Base-by-base conservation (phyloP, 2,888 invertebrate genomes). In the Alloscopus bannaensis region DNA sequence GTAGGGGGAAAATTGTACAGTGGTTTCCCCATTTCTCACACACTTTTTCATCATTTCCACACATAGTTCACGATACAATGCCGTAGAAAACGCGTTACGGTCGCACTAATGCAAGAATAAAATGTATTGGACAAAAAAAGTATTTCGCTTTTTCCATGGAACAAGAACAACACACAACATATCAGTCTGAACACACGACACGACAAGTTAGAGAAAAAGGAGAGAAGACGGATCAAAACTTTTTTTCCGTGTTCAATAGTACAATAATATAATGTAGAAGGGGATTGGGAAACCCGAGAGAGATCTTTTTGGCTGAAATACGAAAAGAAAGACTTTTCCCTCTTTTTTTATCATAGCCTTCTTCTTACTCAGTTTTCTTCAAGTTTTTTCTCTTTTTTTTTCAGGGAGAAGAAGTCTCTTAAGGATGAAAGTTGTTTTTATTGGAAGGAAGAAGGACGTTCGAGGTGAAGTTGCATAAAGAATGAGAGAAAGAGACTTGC, bases 181-280 rank as follows among this genome's bases (percentile, higher is more conserved):
- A n/a, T n/a, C n/a, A n/a, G n/a, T n/a, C n/a, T n/a, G n/a, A n/a
- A n/a, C n/a, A n/a, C n/a, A n/a, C n/a, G n/a, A n/a, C n/a, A n/a
- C n/a, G n/a, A n/a, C n/a, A n/a, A n/a, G n/a, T n/a, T n/a, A 28
- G 50, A 72, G 36, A 42, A 26, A 20, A 36, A 11, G 45, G 45
- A 50, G 66, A 75, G 60, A 75, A 66, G 75, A 66, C 68, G 75
- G 75, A 75, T 75, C 75, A 75, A 59, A 75, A 68, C 59, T 68
- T 75, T 75, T 59, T 59, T 57, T 29, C 20, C 31, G 18, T 59
- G 45, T 28, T 50, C 75, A 59, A 57, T 66, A n/a, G n/a, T n/a
- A 66, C 65, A 73, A 59, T 59, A 59, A 72, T 55, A 55, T 72
- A 71, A 71, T 71, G 71, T 60, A 72, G 64, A 59, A 42, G 62